Conservation (phyloP, 2,888 invertebrate genomes). For the Tetheella fluctuosa region DNA sequence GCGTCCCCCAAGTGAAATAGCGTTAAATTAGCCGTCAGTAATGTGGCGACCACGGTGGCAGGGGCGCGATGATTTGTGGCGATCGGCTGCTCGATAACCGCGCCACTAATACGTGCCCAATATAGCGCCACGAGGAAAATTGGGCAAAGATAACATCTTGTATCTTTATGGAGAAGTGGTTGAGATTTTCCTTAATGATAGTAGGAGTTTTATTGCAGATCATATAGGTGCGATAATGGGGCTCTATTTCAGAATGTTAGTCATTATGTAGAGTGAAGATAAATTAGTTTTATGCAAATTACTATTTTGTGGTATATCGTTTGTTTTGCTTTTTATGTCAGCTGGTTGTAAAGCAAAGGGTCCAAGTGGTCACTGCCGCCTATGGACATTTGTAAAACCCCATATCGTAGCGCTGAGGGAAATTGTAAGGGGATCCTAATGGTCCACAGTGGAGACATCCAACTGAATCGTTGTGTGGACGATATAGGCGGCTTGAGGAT, state of each 20-base stretch:
- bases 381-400: too few species aligned
- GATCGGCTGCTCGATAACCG: constrained; percentile 31
- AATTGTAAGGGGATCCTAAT: too few species aligned
- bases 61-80: constrained; percentile 57
- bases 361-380: too few species aligned
- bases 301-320: too few species aligned
- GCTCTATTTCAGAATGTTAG: not conserved
- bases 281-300: too few species aligned
- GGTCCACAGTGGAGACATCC: too few species aligned
- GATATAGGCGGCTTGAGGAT: too few species aligned
- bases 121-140: constrained; percentile 49
- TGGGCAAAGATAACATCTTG: constrained; percentile 44
- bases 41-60: constrained; percentile 29
- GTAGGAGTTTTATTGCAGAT: not conserved
- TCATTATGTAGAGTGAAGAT: too few species aligned
- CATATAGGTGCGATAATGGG: not conserved
- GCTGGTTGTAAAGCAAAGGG: too few species aligned
- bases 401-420: too few species aligned
- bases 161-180: not conserved
- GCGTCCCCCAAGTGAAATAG: constrained; percentile 19
- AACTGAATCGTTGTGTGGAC: too few species aligned
- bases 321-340: too few species aligned
- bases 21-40: constrained; percentile 63
- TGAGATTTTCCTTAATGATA: not conserved
- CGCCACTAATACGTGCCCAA: constrained; percentile 50